Conservation (phyloP, 2,888 invertebrate species). For the Carpatolechia fugitivella region DNA sequence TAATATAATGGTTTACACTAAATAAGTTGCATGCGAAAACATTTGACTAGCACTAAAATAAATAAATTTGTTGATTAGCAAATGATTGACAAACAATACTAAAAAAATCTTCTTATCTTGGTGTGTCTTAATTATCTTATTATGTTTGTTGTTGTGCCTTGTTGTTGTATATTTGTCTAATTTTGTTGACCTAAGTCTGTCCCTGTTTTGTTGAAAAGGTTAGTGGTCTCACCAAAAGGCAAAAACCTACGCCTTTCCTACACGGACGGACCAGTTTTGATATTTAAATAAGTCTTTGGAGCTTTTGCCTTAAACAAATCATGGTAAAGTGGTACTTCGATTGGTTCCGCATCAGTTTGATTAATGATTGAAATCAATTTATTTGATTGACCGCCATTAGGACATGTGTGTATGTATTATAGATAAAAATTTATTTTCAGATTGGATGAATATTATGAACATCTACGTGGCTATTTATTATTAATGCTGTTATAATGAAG, state of each 20-base stretch:
- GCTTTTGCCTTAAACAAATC: constrained; percentile 1
- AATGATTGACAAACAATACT: too few species aligned
- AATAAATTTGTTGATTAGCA: too few species aligned
- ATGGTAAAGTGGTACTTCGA: not conserved
- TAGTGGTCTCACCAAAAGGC: constrained; percentile 14
- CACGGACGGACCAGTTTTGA: not conserved
- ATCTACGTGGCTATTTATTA: too few species aligned
- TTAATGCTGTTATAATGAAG: too few species aligned
- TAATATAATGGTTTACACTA: too few species aligned
- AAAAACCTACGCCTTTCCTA: constrained; percentile 11
- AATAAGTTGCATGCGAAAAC: too few species aligned
- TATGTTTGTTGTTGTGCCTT: too few species aligned
- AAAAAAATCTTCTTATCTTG: too few species aligned
- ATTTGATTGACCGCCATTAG: not conserved
- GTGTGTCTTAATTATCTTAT: too few species aligned
- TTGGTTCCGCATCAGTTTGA: constrained; percentile 5
- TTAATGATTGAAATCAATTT: not conserved
- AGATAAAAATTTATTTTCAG: too few species aligned
- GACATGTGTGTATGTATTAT: not conserved
- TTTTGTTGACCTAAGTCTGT: not conserved
- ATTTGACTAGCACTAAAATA: too few species aligned
- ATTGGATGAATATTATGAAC: too few species aligned
- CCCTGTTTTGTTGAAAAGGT: constrained; percentile 5
- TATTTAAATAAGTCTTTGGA: constrained; percentile 8
- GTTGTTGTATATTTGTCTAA: not conserved